Evolutionary conservation across 2,888 invertebrate genomes (phyloP).

Genomic region (Epinotia bilunana): DNA sequence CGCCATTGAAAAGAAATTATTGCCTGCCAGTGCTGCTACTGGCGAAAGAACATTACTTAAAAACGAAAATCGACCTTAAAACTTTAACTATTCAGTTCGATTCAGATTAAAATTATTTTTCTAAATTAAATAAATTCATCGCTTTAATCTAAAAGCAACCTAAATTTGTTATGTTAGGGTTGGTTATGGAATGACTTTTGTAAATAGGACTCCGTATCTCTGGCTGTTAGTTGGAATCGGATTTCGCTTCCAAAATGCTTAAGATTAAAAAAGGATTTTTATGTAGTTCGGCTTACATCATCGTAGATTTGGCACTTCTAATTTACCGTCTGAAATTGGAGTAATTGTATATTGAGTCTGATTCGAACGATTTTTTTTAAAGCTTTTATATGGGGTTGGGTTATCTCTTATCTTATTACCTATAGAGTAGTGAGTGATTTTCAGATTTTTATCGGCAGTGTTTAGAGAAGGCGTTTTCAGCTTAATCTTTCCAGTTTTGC

Average conservation of each 20-base stretch:
- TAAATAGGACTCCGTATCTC: background rate
- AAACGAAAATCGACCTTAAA: conserved; percentile 6
- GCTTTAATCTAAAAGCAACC: background rate
- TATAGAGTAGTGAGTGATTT: background rate
- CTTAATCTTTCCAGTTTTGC: background rate
- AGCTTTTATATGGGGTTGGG: background rate
- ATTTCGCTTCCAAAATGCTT: background rate
- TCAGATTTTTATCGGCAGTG: background rate
- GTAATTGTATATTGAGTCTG: background rate
- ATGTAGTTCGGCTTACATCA: conserved; percentile 1
- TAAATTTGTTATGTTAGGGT: background rate
- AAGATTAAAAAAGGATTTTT: conserved; percentile 11
- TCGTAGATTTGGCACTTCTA: conserved; percentile 5
- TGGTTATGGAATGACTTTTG: background rate
- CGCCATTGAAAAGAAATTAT: conserved; percentile 28
- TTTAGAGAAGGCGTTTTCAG: background rate
- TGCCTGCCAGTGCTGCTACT: background rate
- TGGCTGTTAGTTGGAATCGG: conserved; percentile 7
- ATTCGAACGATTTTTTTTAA: background rate
- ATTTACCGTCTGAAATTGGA: background rate
- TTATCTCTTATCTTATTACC: no score
- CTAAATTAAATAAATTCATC: background rate
- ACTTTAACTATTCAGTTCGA: background rate
- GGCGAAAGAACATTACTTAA: background rate
- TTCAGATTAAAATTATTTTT: background rate